Base-by-base conservation (phyloP, 2,888 invertebrate species). In the Schizaphis graminum region DNA sequence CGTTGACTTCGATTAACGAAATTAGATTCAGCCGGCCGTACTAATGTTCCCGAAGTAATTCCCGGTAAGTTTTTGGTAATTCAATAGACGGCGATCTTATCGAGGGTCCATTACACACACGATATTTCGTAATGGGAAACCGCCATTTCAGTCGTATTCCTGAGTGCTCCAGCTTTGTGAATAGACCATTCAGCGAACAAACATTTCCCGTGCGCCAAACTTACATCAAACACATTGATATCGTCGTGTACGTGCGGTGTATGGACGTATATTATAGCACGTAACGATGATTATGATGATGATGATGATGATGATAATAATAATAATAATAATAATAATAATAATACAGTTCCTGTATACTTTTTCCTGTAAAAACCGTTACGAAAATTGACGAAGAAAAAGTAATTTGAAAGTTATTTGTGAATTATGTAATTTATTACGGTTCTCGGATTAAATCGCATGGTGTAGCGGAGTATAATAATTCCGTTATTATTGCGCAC, bases 1-100 rank as follows among this genome's bases (percentile, higher is more conserved):
- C 49, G 56, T 91, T 85, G 91, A 92, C 87, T 92, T 87, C 86
- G 92, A 92, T 92, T 92, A 92, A 87, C 92, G 87, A 87, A 87
- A 92, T 92, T 92, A 92, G 61, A 87, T 92, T 92, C 61, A n/a
- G 61, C 87, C 91, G 91, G 56, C 84, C 53, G 91, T 85, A 85
- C 91, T 87, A 87, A 87, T 61, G 92, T 92, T 61, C 61, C 87
- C 92, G 86, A 67, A 92, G 87, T 91, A 86, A 91, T 86, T 86
- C 91, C 91, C 91, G 86, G 57, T 56, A 86, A 91, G 57, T 91
- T 91, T 91, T 91, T n/a, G 44, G 91, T 86, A 91, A 91, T 91
- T 86, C 91, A 91, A 91, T 91, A 86, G 57, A 85, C 53, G 47
- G 91, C 91, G 91, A 91, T 91, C 77, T 91, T 91, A 91, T 91